Evolutionary conservation across 30 jellyfish, hydroid and myxozoan species (phyloP).

Genomic region (Aurelia sp.): DNA sequence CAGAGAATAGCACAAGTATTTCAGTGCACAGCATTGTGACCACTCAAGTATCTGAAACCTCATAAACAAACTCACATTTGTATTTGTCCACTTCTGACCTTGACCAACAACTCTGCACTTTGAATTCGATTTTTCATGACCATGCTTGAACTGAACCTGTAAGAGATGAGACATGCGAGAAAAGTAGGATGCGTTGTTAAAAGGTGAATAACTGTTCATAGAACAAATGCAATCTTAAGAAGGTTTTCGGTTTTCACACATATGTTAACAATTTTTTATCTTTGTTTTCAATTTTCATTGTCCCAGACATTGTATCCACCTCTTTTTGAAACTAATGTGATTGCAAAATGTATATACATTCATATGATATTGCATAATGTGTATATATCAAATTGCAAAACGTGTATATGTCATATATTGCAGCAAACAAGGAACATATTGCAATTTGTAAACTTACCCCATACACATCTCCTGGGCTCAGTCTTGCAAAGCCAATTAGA

Average conservation of each 20-base stretch:
- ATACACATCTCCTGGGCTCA: conserved; percentile 84
- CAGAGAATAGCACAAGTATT: no score
- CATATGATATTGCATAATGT: no score
- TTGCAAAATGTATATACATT: no score
- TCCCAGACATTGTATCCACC: conserved; percentile 72
- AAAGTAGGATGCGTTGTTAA: background rate
- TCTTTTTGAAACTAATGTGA: background rate
- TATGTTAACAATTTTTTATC: conserved; percentile 14
- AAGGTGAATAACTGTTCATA: no score
- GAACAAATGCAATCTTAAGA: no score
- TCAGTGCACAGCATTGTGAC: no score
- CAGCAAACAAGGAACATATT: no score
- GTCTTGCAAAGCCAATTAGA: conserved; percentile 84
- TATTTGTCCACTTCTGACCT: conserved; percentile 85
- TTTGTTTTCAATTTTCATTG: conserved; percentile 57
- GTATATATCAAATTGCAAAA: no score
- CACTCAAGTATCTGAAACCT: no score
- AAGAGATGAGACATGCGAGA: background rate
- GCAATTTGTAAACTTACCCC: conserved; percentile 32
- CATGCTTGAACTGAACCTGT: conserved; percentile 79
- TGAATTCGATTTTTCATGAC: conserved; percentile 55
- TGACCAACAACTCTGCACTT: conserved; percentile 74
- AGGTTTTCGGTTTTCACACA: no score
- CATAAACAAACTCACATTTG: conserved; percentile 47
- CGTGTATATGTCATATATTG: no score